These are phyloP conservation scores for Drymodes brunneopygia DNA, from an alignment of 2,113 vertebrate species.

Conservation along the genomic window DNA sequence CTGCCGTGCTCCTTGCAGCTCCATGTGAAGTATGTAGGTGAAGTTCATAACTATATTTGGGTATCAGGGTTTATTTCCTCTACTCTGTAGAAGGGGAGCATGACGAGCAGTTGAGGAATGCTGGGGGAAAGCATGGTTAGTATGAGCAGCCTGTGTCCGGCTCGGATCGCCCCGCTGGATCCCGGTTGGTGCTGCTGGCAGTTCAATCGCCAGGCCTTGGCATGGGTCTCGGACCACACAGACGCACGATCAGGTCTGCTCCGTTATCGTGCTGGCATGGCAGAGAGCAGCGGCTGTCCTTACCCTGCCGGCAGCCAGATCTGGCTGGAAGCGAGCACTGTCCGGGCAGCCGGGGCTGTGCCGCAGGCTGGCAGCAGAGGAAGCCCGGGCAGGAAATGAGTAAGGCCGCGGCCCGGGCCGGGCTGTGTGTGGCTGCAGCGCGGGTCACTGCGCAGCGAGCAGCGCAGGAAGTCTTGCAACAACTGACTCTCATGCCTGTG, in stretches of 20 bases:
- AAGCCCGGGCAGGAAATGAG: constrained; percentile 8
- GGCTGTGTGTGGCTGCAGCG: neutral
- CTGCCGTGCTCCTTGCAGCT: neutral
- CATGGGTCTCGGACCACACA: too few species aligned
- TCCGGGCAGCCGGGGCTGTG: too few species aligned
- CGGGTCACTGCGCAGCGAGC: neutral
- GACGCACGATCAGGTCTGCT: too few species aligned
- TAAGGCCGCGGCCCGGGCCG: neutral
- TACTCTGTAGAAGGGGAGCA: neutral
- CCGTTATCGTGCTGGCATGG: too few species aligned
- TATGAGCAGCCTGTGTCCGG: neutral
- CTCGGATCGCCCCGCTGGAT: neutral
- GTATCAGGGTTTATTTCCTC: constrained; percentile 25
- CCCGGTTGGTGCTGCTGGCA: neutral
- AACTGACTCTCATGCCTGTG: neutral
- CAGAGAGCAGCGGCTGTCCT: too few species aligned
- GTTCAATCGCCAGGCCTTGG: too few species aligned
- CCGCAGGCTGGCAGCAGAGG: too few species aligned
- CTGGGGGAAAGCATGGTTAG: neutral
- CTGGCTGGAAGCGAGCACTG: too few species aligned
- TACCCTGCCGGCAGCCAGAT: too few species aligned
- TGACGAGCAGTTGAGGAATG: constrained; percentile 42
- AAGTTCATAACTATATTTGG: constrained; percentile 62
- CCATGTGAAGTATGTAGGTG: neutral
- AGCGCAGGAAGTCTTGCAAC: constrained; percentile 11